Evolutionary conservation across 2,888 invertebrate genomes (phyloP).

Genomic region (Sinhomidia bicolor): DNA sequence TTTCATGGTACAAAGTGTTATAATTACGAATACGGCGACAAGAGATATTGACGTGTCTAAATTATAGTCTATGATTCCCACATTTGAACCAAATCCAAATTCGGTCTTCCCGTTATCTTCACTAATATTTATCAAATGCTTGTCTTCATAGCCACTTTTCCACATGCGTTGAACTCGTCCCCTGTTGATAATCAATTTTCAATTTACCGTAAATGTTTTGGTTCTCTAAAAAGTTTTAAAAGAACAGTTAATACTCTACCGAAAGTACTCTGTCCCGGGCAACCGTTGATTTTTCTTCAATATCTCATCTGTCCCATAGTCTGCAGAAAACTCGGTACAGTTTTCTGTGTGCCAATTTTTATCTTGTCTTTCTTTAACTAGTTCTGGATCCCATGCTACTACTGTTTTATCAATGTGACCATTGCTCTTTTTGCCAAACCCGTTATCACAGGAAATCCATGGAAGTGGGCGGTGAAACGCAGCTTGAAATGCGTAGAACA

Average conservation of each 20-base stretch:
- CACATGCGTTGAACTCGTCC: conserved; percentile 63
- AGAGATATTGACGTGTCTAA: conserved; percentile 10
- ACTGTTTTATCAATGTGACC: not conserved
- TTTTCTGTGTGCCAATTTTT: conserved; percentile 62
- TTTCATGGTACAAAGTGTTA: not conserved
- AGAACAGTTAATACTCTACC: not conserved
- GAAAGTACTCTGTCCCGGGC: conserved; percentile 53
- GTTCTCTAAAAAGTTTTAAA: not conserved
- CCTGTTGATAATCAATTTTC: not conserved
- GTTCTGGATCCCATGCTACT: not conserved
- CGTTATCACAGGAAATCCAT: conserved; percentile 65
- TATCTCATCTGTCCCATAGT: not conserved
- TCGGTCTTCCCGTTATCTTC: not conserved
- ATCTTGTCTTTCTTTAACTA: not conserved
- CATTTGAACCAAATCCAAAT: conserved; percentile 7
- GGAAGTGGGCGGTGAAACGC: conserved; percentile 40
- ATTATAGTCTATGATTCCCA: conserved; percentile 33
- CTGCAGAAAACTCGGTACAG: conserved; percentile 52
- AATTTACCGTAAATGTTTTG: not conserved
- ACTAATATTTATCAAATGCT: not conserved
- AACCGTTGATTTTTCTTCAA: not conserved
- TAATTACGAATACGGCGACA: not conserved
- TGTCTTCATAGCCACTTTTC: conserved; percentile 46
- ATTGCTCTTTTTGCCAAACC: conserved; percentile 22
- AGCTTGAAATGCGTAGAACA: conserved; percentile 49